Evolutionary conservation across 2,888 invertebrate genomes (phyloP).

Genomic region (Thysanoteuthis rhombus): DNA sequence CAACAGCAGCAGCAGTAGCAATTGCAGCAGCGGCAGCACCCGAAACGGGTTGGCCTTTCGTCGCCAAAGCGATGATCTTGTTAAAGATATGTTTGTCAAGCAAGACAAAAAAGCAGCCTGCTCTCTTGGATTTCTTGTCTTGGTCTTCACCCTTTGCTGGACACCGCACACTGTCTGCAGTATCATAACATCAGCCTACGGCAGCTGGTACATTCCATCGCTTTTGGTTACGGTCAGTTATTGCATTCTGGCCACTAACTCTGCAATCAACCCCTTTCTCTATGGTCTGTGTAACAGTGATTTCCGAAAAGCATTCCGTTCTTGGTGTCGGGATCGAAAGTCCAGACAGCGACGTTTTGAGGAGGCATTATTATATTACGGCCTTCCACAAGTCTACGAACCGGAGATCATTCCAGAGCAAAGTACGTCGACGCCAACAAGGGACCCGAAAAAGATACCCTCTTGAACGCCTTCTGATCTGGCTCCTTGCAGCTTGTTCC

Average conservation of each 20-base stretch:
- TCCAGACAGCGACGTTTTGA: conserved; percentile 40
- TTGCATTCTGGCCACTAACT: conserved; percentile 53
- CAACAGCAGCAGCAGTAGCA: conserved; percentile 24
- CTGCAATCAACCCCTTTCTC: conserved; percentile 57
- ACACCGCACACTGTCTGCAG: conserved; percentile 51
- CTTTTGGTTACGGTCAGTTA: conserved; percentile 45
- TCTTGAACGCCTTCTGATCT: neutral
- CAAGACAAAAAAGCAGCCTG: conserved; percentile 59
- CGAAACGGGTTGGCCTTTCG: conserved; percentile 26
- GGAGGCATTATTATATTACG: conserved; percentile 44
- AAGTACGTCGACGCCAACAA: conserved; percentile 13
- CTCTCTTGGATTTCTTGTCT: conserved; percentile 51
- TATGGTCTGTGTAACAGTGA: conserved; percentile 57
- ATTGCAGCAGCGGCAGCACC: neutral
- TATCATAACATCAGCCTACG: conserved; percentile 43
- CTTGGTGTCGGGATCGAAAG: conserved; percentile 41
- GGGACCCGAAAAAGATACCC: conserved; percentile 21
- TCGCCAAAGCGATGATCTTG: conserved; percentile 52
- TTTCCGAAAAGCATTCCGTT: conserved; percentile 48
- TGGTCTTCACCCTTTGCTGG: conserved; percentile 56
- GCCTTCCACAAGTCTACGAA: conserved; percentile 35
- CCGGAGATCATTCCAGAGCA: conserved; percentile 35
- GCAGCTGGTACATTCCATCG: conserved; percentile 40
- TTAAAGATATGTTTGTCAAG: conserved; percentile 52
- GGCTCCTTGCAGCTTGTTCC: neutral